Evolutionary conservation across 2,113 vertebrate species (phyloP).

Genomic region (Hypanus sabinus): DNA sequence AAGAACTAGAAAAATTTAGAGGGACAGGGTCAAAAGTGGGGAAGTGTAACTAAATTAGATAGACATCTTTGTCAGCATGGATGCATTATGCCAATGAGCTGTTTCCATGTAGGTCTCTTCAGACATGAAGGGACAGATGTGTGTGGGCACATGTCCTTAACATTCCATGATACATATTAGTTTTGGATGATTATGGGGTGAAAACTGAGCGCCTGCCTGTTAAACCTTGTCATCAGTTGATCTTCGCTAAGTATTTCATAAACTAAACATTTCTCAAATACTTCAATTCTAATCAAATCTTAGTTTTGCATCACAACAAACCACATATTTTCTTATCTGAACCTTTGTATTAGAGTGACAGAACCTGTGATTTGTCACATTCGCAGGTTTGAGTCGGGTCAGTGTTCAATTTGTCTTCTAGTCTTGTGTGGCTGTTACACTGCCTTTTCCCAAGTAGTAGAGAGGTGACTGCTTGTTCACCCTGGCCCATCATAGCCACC

Average conservation of each 20-base stretch:
- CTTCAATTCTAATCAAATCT: neutral
- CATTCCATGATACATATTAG: no score
- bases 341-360: neutral
- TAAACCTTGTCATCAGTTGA: neutral
- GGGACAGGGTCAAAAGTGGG: no score
- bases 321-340: neutral
- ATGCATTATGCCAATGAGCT: no score
- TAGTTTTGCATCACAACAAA: neutral
- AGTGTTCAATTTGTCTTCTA: neutral
- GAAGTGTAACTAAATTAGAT: no score
- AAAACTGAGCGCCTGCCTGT: no score
- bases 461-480: slow-evolving; percentile 2
- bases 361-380: neutral
- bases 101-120: no score
- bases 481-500: neutral
- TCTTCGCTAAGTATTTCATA: neutral
- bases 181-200: no score
- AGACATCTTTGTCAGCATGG: no score
- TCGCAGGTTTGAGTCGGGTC: neutral
- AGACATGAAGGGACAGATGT: no score
- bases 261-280: neutral
- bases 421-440: neutral
- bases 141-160: no score
- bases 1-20: no score
- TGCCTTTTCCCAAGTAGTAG: no score